Percentiles rank a stretch among this genome's conserved stretches.
Evolutionary conservation across 2,113 vertebrate species (phyloP).

Genomic region (Cyprinodon variegatus): DNA sequence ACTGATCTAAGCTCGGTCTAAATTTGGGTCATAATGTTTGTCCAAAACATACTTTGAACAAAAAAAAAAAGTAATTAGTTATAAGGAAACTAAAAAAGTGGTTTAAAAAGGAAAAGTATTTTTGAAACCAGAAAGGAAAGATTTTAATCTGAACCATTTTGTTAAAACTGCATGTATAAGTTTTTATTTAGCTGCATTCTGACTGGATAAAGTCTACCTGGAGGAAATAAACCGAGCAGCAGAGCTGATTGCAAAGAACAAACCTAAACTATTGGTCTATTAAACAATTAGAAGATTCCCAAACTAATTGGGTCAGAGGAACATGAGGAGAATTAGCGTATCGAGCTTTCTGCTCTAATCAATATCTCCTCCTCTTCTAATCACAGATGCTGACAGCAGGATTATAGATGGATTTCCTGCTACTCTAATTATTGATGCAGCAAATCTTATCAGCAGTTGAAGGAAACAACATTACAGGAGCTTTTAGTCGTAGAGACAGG

Average conservation of each 20-base stretch:
- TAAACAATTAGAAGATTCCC: slow-evolving; percentile 1
- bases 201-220: too few species aligned
- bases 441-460: slow-evolving; percentile 8
- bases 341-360: neutral
- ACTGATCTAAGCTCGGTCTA: too few species aligned
- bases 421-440: slow-evolving; percentile 17
- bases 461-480: neutral
- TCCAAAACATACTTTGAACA: too few species aligned
- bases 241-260: neutral
- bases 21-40: too few species aligned
- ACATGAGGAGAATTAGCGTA: neutral
- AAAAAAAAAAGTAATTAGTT: too few species aligned
- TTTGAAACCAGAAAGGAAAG: too few species aligned
- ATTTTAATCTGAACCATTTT: too few species aligned
- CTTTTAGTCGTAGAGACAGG: neutral
- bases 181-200: too few species aligned
- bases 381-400: neutral
- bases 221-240: too few species aligned
- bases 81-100: too few species aligned
- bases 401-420: neutral
- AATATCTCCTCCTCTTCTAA: slow-evolving; percentile 14
- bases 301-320: neutral
- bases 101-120: too few species aligned
- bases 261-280: neutral
- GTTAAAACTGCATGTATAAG: too few species aligned